These are phyloP conservation scores for Wiebesia pumilae DNA, from an alignment of 1,140 invertebrate species.

Conservation along the genomic window DNA sequence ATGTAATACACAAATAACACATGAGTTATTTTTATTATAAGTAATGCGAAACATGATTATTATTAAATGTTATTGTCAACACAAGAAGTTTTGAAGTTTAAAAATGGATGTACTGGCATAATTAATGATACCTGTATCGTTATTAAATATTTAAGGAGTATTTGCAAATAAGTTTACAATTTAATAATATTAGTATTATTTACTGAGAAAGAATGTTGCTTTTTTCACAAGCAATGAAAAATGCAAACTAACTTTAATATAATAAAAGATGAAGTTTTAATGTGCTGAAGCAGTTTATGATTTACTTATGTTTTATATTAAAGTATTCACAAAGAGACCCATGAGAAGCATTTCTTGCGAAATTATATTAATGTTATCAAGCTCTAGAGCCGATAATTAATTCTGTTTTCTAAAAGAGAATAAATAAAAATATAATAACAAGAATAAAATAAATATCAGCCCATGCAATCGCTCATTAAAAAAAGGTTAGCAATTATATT, in stretches of 20 bases:
- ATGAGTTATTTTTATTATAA: not conserved
- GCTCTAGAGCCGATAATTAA: not conserved
- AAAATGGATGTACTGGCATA: no score
- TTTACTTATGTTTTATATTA: not conserved
- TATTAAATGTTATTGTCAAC: no score
- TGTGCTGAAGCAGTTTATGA: not conserved
- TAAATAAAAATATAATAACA: not conserved
- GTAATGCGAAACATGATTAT: not conserved
- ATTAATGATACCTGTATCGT: no score
- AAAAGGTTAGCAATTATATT: not conserved
- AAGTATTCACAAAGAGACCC: not conserved
- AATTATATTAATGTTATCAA: constrained; percentile 18
- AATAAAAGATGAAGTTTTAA: not conserved
- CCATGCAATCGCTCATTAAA: not conserved
- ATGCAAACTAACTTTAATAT: not conserved
- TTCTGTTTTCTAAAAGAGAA: not conserved
- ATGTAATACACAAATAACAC: no score
- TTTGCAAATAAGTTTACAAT: no score
- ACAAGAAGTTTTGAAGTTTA: no score
- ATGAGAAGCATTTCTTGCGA: not conserved
- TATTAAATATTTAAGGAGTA: no score
- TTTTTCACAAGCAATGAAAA: not conserved
- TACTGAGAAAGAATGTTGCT: not conserved
- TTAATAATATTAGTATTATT: no score
- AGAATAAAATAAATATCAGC: not conserved